Percentiles rank a stretch among this genome's conserved stretches.
Conservation (phyloP, 92 coral and sea anemone species). For the Siderastrea radians region DNA sequence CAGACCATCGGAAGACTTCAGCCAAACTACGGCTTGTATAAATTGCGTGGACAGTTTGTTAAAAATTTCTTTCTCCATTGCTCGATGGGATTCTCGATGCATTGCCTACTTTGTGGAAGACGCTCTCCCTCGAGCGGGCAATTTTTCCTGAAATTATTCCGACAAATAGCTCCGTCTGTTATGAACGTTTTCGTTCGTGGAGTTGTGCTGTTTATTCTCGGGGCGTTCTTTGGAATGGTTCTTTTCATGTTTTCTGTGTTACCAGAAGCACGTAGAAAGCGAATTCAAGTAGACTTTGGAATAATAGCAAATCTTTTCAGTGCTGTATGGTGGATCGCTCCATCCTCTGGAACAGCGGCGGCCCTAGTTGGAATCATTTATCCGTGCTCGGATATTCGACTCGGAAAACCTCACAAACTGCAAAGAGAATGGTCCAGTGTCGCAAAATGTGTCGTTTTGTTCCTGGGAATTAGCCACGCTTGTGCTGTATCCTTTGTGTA, state of each 20-base stretch:
- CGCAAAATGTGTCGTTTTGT: slow-evolving; percentile 90
- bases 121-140: slow-evolving; percentile 84
- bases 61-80: background rate
- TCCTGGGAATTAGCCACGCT: slow-evolving; percentile 97
- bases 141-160: slow-evolving; percentile 75
- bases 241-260: slow-evolving; percentile 88
- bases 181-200: slow-evolving; percentile 95
- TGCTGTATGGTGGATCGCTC: slow-evolving; percentile 98
- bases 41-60: background rate
- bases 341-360: slow-evolving; percentile 96
- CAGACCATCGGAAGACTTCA: slow-evolving; percentile 37
- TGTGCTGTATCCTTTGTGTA: slow-evolving; percentile 95
- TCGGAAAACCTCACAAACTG: slow-evolving; percentile 94
- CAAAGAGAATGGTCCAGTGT: slow-evolving; percentile 99
- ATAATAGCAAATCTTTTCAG: slow-evolving; percentile 86
- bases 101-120: slow-evolving; percentile 83
- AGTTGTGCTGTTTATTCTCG: slow-evolving; percentile 91
- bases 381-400: slow-evolving; percentile 93
- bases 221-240: slow-evolving; percentile 90
- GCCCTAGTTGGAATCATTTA: slow-evolving; percentile 91
- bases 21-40: background rate
- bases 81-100: slow-evolving; percentile 68
- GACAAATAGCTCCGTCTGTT: slow-evolving; percentile 83
- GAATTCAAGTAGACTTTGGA: slow-evolving; percentile 86
- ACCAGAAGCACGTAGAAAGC: slow-evolving; percentile 90